Conservation (phyloP, 1,140 invertebrate species). For the Mylabris phalerata region DNA sequence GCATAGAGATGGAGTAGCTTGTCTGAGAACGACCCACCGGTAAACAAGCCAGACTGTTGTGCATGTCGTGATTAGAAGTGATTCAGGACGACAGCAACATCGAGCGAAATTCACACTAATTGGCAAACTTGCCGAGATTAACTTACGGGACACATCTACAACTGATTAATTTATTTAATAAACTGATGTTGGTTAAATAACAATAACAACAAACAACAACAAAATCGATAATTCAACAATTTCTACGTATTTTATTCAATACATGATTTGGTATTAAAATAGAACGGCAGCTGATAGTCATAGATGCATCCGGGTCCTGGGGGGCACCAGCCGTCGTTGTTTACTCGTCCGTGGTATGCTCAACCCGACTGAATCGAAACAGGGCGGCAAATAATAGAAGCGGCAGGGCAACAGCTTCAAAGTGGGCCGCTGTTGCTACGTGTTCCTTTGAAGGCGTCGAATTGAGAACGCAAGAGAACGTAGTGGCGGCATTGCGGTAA, state of each 20-base stretch:
- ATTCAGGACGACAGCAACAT: slow-evolving; percentile 5
- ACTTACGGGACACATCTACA: neutral
- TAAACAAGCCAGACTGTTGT: slow-evolving; percentile 9
- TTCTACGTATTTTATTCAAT: too few relatives aligned
- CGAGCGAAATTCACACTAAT: slow-evolving; percentile 10
- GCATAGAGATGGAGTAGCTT: too few relatives aligned
- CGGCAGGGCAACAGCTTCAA: too few relatives aligned
- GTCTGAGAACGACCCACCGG: neutral
- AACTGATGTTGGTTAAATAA: too few relatives aligned
- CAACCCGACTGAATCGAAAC: slow-evolving; percentile 11
- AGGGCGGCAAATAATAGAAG: neutral
- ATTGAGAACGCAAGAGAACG: slow-evolving; percentile 10
- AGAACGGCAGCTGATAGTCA: too few relatives aligned
- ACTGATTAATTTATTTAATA: neutral
- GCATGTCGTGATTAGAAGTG: slow-evolving; percentile 11
- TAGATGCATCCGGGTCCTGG: too few relatives aligned
- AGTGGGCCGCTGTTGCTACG: slow-evolving; percentile 5
- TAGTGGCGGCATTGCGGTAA: too few relatives aligned
- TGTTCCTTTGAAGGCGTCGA: slow-evolving; percentile 16
- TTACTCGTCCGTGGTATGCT: slow-evolving; percentile 11
- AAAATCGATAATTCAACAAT: too few relatives aligned
- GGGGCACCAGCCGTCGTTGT: neutral
- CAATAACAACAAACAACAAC: too few relatives aligned
- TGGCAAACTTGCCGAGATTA: slow-evolving; percentile 6
- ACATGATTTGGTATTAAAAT: too few relatives aligned